phyloP scores from a whole-genome alignment of 2,113 vertebrate genomes.

The Nematolebias whitei region DNA sequence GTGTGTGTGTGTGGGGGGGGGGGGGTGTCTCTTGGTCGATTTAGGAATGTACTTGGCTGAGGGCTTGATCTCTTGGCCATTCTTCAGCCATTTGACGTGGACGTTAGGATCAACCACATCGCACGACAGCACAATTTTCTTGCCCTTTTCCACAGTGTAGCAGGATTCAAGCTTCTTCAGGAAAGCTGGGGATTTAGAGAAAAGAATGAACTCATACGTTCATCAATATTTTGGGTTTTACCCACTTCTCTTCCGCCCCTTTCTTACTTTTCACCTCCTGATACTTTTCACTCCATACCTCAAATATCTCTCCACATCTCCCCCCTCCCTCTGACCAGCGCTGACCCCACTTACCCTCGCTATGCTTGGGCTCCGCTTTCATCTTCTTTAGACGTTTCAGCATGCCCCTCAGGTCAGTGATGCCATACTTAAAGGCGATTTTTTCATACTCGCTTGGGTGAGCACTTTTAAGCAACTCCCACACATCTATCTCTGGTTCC shows the following conservation, averaged over 20 bases:
- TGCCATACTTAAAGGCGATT: slow-evolving; percentile 91
- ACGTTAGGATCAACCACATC: slow-evolving; percentile 84
- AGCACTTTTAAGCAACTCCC: slow-evolving; percentile 88
- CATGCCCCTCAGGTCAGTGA: slow-evolving; percentile 94
- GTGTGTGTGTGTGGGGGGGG: too few species aligned
- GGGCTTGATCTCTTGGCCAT: slow-evolving; percentile 88
- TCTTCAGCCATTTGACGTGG: slow-evolving; percentile 90
- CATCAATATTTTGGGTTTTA: neutral
- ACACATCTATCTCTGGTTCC: slow-evolving; percentile 81
- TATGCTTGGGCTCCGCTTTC: slow-evolving; percentile 80
- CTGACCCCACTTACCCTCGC: slow-evolving; percentile 78
- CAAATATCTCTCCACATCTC: neutral
- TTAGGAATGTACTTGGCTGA: slow-evolving; percentile 83
- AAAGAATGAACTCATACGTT: slow-evolving; percentile 9
- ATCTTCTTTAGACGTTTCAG: slow-evolving; percentile 91
- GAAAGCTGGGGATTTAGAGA: slow-evolving; percentile 80
- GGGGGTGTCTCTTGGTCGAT: slow-evolving; percentile 11
- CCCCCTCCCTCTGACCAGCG: neutral
- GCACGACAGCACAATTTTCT: slow-evolving; percentile 85
- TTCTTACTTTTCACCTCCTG: neutral
- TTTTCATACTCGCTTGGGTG: slow-evolving; percentile 93
- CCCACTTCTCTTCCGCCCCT: neutral
- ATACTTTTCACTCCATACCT: slow-evolving; percentile 5
- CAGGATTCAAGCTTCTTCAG: slow-evolving; percentile 84
- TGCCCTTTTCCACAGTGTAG: slow-evolving; percentile 87